Base-by-base conservation (phyloP, 2,113 vertebrate genomes). In the Lophius piscatorius region DNA sequence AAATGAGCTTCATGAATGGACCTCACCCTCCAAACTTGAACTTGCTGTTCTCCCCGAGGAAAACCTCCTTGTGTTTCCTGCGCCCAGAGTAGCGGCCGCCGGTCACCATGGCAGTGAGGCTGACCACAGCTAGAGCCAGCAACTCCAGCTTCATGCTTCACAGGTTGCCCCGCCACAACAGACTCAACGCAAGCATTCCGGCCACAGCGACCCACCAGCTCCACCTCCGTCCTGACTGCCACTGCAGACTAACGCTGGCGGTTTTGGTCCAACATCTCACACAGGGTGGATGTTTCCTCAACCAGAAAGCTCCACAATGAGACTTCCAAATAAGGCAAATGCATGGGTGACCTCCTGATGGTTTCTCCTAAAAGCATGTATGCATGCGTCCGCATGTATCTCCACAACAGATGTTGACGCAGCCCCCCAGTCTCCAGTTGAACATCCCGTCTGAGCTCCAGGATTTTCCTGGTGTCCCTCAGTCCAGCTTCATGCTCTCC, bases 21-120 rank as follows among this genome's bases (percentile, higher is more conserved):
- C n/a, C 87, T 86, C 68, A 90, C 89, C 89, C 80, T 77, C 87
- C 86, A 11, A 88, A 88, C 78, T 82, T 84, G 82, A 88, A 87
- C 73, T 85, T 88, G 78, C 81, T 87, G 64, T 87, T 84, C 14
- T 89, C 89, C n/a, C 83, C 85, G 3, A 88, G 61, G 35, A 84
- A 86, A 4, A 90, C 75, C 56, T 88, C 87, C 51, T 88, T 86
- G 71, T 89, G 68, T 24, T 63, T 88, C 86, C 76, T 66, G 26
- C 86, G 82, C 4, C 78, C 67, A 0, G 80, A 77, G 60, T n/a
- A 66, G 31, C 76, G 83, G 1, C 74, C 82, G 1, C 75, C 75
- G 0, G 66, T 74, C 72, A 51, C 82, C 55, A 36, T 31, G 62
- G 74, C 51, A 2, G 84, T 49, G 2, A 83, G 63, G 66, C 70